Evolutionary conservation across 2,797 vertebrate species (phyloP), one percentile per base, ranked within the genome.

Genomic region (Leptodactylus fallax): DNA sequence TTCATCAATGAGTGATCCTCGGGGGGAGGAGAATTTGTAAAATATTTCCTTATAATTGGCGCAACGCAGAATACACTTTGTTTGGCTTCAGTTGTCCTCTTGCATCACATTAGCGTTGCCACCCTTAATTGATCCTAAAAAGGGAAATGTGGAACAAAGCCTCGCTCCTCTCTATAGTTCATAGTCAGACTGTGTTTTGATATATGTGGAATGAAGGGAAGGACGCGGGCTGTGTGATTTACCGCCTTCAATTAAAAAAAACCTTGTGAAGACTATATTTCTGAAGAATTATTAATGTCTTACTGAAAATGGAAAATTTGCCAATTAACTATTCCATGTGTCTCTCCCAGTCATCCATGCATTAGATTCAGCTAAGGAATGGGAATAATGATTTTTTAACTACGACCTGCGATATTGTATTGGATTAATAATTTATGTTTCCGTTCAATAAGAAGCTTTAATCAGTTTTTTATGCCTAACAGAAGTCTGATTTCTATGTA

Each of bases 351-450:
- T 87, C 78, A 27, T 25, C 27, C 83, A 51, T 63, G 45, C 21
- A 13, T 49, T 56, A 85, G n/a, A 45, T 81, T 60, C 55, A 74
- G 55, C 69, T 87, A 61, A 74, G 79, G 45, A 87, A 81, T 55
- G 79, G 67, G 56, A 72, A 47, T 74, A 81, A 61, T 21, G 23
- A 61, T 87, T 56, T 81, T 81, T 67, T 23, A 60, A 51, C 55
- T 49, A 49, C 19, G n/a, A 74, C 60, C 45, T 81, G 2, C 74
- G 55, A 61, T 87, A 72, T 72, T 80, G 69, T 74, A 81, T 61
- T 76, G 61, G 67, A 72, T 81, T 63, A 81, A 69, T 87, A 87
- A 81, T 87, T 87, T 47, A 81, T 72, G 36, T 74, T 19, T 74
- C 55, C 25, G 8, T 87, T 87, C 69, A 81, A 81, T 87, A 69